Evolutionary conservation across 2,888 invertebrate genomes (phyloP).

Genomic region (Catocala nupta): DNA sequence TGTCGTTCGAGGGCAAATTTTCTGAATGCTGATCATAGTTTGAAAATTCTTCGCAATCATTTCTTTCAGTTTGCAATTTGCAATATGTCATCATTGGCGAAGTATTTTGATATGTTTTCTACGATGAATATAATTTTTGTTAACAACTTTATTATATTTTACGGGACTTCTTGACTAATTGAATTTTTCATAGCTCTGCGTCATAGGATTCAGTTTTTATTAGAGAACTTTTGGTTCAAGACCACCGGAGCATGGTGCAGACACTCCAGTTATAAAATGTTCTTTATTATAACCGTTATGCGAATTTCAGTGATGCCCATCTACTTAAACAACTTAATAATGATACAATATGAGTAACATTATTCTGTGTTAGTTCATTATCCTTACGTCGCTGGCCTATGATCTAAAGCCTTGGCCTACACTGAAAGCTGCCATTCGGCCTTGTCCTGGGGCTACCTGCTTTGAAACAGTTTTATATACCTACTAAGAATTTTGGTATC

Average conservation of each 20-base stretch:
- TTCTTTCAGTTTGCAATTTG: too few relatives aligned
- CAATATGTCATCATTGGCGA: neutral
- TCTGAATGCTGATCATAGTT: neutral
- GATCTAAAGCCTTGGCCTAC: too few relatives aligned
- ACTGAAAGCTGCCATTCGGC: too few relatives aligned
- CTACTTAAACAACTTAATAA: neutral
- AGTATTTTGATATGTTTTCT: too few relatives aligned
- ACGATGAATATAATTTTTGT: neutral
- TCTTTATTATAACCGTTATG: slow-evolving; percentile 22
- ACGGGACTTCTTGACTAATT: neutral
- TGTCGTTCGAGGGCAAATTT: neutral
- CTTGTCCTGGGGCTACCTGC: too few relatives aligned
- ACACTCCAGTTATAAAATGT: slow-evolving; percentile 19
- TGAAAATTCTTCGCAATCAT: neutral
- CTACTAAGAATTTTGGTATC: too few relatives aligned
- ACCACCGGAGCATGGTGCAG: slow-evolving; percentile 21
- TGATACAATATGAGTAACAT: neutral
- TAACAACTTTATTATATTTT: neutral
- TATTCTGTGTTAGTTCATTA: neutral
- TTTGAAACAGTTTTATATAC: too few relatives aligned
- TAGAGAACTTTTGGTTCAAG: slow-evolving; percentile 18
- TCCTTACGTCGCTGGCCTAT: too few relatives aligned
- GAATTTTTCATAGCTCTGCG: slow-evolving; percentile 2
- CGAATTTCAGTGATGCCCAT: slow-evolving; percentile 12
- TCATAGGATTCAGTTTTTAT: slow-evolving; percentile 9